Conservation (phyloP, 2,888 invertebrate species). For the Synanthedon andrenaeformis region DNA sequence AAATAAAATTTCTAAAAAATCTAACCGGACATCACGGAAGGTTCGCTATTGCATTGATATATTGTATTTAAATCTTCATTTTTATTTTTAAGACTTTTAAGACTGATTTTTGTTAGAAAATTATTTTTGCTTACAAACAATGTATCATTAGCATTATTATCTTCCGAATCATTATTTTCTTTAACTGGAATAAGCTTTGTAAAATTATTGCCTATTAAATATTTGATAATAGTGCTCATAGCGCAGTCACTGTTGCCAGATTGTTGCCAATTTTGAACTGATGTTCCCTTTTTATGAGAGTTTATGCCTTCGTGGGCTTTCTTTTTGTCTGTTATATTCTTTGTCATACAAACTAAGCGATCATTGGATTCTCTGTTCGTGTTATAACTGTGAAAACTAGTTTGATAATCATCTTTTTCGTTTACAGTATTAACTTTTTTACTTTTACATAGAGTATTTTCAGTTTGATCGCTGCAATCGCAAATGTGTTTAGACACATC, state of each 20-base stretch:
- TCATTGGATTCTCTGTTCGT: conserved; percentile 6
- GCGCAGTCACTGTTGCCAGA: conserved; percentile 21
- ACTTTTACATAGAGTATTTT: background rate
- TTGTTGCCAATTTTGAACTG: conserved; percentile 22
- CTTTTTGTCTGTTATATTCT: background rate
- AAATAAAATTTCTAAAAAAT: conserved; percentile 1
- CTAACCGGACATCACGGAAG: conserved; percentile 38
- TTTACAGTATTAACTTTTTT: too few species aligned
- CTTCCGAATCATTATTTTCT: conserved; percentile 4
- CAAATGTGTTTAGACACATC: background rate
- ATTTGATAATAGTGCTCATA: conserved; percentile 15
- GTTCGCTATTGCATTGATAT: conserved; percentile 41
- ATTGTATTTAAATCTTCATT: conserved; percentile 45
- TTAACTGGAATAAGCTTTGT: conserved; percentile 8
- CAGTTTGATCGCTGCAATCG: background rate
- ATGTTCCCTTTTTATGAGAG: conserved; percentile 12
- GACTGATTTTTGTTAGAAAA: conserved; percentile 16
- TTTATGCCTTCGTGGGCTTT: background rate
- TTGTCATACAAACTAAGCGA: too few species aligned
- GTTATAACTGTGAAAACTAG: conserved; percentile 1
- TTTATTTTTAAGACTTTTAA: conserved; percentile 9
- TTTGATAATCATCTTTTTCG: background rate
- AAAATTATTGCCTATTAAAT: conserved; percentile 10
- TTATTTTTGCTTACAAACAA: conserved; percentile 23
- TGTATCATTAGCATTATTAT: conserved; percentile 13